A percentile compares a stretch with the other conserved stretches of the same genome.
phyloP scores from a whole-genome alignment of 2,888 invertebrate species.

The Drosophila fungiperda region DNA sequence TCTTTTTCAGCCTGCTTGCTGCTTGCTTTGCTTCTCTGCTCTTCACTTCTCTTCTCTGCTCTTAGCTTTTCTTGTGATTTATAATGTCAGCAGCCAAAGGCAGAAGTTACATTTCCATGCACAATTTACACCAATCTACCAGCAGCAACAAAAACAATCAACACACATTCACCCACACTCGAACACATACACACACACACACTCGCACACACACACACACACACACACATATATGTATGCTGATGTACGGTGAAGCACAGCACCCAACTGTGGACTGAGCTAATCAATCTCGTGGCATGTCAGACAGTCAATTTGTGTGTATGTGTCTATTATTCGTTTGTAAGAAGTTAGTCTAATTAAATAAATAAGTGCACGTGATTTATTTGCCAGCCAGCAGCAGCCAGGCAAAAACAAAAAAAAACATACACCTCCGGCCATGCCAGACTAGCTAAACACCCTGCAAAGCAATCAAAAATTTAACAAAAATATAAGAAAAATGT shows the following conservation, averaged over 20 bases:
- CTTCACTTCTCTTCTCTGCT: constrained; percentile 7
- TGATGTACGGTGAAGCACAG: constrained; percentile 56
- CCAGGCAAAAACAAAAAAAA: constrained; percentile 27
- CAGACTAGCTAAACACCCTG: constrained; percentile 3
- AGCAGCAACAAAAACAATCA: constrained; percentile 54
- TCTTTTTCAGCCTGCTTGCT: constrained; percentile 18
- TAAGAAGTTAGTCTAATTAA: constrained; percentile 80
- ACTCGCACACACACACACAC: constrained; percentile 1
- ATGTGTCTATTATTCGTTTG: constrained; percentile 77
- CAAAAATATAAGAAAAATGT: rapidly evolving
- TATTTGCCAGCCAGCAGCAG: constrained; percentile 71
- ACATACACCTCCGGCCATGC: neutral
- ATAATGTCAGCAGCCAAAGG: constrained; percentile 80
- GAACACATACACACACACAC: constrained; percentile 3
- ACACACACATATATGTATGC: constrained; percentile 13
- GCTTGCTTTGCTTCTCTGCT: constrained; percentile 8
- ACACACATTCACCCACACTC: constrained; percentile 28
- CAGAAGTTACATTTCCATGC: constrained; percentile 81
- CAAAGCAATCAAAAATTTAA: neutral
- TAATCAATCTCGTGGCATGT: constrained; percentile 80
- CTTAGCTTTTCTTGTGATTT: constrained; percentile 66
- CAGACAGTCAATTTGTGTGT: constrained; percentile 79
- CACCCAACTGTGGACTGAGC: constrained; percentile 61
- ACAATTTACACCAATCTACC: constrained; percentile 78
- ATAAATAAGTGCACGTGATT: constrained; percentile 81